Evolutionary conservation across 2,888 invertebrate species (phyloP), one percentile per base, ranked within the genome.

Genomic region (Drosophila siamana): DNA sequence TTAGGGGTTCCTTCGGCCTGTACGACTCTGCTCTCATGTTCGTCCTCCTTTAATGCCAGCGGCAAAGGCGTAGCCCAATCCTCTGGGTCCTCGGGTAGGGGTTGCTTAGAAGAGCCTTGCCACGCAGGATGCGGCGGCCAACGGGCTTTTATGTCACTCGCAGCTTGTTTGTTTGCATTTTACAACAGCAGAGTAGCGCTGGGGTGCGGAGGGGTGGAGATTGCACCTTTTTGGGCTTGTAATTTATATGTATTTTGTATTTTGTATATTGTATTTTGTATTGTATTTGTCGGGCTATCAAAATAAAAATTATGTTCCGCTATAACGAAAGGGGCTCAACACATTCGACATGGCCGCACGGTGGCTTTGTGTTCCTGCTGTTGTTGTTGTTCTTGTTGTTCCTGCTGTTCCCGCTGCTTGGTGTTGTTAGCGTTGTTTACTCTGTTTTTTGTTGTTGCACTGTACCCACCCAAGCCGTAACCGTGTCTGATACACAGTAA

Each of bases 151-250:
- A 26, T 43, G n/a, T 13, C 43, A 43, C 26, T 40, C 61, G 64
- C 65, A 69, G 41, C 74, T 63, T 75, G 88, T 87, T 89, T 87
- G 88, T 82, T 86, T 86, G 79, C 80, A 71, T 74, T 80, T 66
- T 70, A 67, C 75, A 86, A 68, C 64, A 70, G 61, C 30, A 33
- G 44, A 59, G 8, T 5, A 26, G 15, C 22, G 9, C 47, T 13
- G 9, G 33, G n/a, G 11, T 30, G 38, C 15, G 43, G n/a, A 4
- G 22, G 47, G 51, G 40, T 24, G 63, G 36, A 2, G 56, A 63
- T 47, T 84, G 74, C 54, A 86, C 88, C 80, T 88, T 88, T 89
- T 81, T 80, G 85, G 78, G 78, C 87, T 82, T 85, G 84, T 88
- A 88, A 87, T 89, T 89, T 88, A 88, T 88, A 80, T 76, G 76